These are phyloP conservation scores for Pasiphila rectangulata DNA, from an alignment of 2,888 invertebrate species.

Conservation along the genomic window DNA sequence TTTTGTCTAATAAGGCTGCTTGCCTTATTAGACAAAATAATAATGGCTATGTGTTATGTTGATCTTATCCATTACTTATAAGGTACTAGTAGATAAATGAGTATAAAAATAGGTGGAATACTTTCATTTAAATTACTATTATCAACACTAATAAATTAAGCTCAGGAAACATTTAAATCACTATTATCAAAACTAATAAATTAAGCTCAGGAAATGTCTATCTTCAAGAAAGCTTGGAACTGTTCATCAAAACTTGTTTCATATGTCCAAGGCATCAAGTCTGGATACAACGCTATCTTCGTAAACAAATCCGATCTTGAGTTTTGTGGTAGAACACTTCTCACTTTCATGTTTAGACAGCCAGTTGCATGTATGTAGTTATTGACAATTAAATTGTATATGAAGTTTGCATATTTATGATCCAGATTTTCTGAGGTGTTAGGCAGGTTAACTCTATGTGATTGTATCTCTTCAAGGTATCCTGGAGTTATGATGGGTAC, in stretches of 20 bases:
- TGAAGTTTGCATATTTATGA: constrained; percentile 72
- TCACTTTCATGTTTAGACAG: constrained; percentile 72
- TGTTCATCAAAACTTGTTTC: constrained; percentile 70
- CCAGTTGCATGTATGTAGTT: constrained; percentile 71
- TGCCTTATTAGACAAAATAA: no score
- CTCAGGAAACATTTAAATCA: background rate
- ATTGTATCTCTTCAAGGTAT: constrained; percentile 71
- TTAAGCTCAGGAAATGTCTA: constrained; percentile 6
- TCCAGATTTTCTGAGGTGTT: constrained; percentile 70
- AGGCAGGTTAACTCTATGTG: constrained; percentile 51
- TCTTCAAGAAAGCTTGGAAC: constrained; percentile 65
- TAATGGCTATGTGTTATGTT: no score
- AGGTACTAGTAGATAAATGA: background rate
- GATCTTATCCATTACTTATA: background rate
- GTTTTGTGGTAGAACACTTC: constrained; percentile 69
- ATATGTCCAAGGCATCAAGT: constrained; percentile 72
- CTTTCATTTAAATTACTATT: background rate
- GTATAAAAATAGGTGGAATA: constrained; percentile 11
- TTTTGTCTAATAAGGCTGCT: no score
- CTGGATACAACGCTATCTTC: constrained; percentile 67
- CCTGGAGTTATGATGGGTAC: constrained; percentile 78
- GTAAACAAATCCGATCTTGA: constrained; percentile 53
- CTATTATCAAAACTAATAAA: background rate
- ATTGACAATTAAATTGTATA: constrained; percentile 71
- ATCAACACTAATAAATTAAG: background rate